A percentile compares a stretch with the other conserved stretches of the same genome.
These are phyloP conservation scores for Crypturellus undulatus DNA, from an alignment of 2,113 vertebrate species.

Conservation along the genomic window DNA sequence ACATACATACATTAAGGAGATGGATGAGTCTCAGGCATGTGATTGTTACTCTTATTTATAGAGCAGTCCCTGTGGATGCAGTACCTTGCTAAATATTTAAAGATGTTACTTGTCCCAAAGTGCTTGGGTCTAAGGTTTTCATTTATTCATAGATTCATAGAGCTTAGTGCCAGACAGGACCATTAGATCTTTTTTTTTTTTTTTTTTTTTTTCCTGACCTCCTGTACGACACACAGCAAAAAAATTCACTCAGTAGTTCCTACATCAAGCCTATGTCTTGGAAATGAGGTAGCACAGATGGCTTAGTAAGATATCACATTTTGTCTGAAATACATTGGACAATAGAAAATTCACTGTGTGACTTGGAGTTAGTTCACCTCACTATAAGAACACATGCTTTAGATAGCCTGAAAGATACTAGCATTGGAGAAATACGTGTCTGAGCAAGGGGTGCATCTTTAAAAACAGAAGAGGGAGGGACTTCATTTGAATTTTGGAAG, in stretches of 20 bases:
- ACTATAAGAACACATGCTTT: neutral
- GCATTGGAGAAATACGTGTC: neutral
- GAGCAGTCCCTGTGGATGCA: neutral
- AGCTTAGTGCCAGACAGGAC: neutral
- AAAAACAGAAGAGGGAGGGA: neutral
- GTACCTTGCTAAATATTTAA: conserved; percentile 61
- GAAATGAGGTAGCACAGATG: neutral
- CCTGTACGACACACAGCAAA: neutral
- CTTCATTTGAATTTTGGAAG: neutral
- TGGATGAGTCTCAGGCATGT: neutral
- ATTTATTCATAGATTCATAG: conserved; percentile 31
- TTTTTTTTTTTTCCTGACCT: conserved; percentile 16
- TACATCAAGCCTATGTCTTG: neutral
- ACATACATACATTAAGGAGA: conserved; percentile 2
- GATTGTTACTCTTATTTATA: neutral
- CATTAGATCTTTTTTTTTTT: neutral
- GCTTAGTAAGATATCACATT: neutral
- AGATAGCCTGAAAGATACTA: neutral
- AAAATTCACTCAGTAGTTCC: neutral
- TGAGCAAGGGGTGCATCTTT: neutral
- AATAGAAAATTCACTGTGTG: neutral
- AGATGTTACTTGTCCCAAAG: neutral
- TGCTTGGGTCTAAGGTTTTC: conserved; percentile 6
- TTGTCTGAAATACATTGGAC: neutral
- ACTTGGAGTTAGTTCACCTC: neutral